A percentile compares a stretch with the other conserved stretches of the same genome.
Conservation (phyloP, 2,797 vertebrate species). For the Pseudocheirus occidentalis region DNA sequence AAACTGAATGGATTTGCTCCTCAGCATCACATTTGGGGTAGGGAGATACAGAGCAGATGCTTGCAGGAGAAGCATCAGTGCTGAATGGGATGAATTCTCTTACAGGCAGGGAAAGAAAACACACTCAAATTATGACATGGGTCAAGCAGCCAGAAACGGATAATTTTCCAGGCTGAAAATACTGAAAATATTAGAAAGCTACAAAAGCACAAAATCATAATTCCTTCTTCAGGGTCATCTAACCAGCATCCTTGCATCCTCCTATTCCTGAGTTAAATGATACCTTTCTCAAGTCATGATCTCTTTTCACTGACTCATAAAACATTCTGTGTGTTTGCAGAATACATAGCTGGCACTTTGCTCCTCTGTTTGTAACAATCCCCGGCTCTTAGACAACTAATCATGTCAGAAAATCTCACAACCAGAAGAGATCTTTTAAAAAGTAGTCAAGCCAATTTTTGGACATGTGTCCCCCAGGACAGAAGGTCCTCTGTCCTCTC, state of each 20-base stretch:
- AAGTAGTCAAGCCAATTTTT: conserved; percentile 1
- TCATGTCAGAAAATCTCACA: not conserved
- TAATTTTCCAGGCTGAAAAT: not conserved
- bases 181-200: not conserved
- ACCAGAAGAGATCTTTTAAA: not conserved
- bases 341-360: not conserved
- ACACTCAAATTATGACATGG: conserved; percentile 2
- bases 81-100: not conserved
- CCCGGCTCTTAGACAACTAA: conserved; percentile 8
- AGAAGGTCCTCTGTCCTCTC: not conserved
- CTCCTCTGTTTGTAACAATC: not conserved
- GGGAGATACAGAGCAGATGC: conserved; percentile 5
- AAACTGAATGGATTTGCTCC: not conserved
- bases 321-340: not conserved
- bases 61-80: not conserved
- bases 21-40: not conserved
- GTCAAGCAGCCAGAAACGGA: not conserved
- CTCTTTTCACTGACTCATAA: not conserved
- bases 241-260: not conserved
- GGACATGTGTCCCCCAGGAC: not conserved
- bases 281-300: not conserved
- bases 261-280: not conserved
- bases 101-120: conserved; percentile 1
- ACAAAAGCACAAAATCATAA: not conserved
- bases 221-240: not conserved